phyloP scores from a whole-genome alignment of 2,888 invertebrate species.

The Caenorhabditis sp. region DNA sequence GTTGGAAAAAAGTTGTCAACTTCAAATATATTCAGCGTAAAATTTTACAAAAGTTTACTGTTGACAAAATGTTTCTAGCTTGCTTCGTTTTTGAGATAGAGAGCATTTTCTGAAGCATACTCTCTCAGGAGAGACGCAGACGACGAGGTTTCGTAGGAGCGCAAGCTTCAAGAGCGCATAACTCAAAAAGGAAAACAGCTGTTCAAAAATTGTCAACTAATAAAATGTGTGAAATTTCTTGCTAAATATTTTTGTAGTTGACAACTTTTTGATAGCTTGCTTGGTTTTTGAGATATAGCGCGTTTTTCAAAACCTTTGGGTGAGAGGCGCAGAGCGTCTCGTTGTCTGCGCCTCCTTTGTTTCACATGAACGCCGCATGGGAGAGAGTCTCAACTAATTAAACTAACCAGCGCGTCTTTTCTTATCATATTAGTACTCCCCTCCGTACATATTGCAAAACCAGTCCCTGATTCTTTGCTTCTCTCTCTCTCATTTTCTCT shows the following conservation, averaged over 20 bases:
- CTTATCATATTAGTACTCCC: background rate
- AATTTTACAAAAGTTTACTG: too few species aligned
- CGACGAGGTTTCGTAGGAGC: too few species aligned
- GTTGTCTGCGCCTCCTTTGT: background rate
- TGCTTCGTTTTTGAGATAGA: too few species aligned
- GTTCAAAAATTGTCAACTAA: too few species aligned
- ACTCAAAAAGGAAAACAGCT: too few species aligned
- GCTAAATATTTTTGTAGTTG: background rate
- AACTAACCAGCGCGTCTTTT: background rate
- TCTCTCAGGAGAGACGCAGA: too few species aligned
- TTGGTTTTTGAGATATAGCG: conserved; percentile 1
- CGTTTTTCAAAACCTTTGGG: background rate
- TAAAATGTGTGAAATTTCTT: too few species aligned
- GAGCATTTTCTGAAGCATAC: too few species aligned
- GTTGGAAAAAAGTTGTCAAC: too few species aligned
- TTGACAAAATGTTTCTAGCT: too few species aligned
- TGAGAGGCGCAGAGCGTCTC: background rate
- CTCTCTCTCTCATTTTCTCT: conserved; percentile 1
- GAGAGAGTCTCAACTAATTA: background rate
- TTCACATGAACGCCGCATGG: background rate
- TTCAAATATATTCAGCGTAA: too few species aligned
- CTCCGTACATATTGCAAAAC: background rate
- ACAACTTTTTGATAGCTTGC: background rate
- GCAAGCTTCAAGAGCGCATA: too few species aligned
- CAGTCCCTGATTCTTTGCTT: conserved; percentile 1